phyloP scores from a whole-genome alignment of 2,888 invertebrate genomes.

The Rhyacophila evoluta region DNA sequence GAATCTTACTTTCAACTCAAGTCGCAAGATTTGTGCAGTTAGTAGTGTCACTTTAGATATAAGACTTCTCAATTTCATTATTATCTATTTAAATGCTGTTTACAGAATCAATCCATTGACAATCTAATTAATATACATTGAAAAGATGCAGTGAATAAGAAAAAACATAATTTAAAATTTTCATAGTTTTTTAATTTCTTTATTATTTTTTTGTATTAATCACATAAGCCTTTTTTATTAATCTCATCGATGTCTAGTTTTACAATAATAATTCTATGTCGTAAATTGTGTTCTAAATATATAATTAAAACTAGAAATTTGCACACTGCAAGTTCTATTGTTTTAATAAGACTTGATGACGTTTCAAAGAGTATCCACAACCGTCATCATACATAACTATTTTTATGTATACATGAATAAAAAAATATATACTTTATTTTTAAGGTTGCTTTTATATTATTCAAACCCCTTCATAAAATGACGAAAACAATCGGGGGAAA shows the following conservation, averaged over 20 bases:
- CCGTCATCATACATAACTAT: conserved; percentile 42
- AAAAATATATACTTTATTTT: conserved; percentile 49
- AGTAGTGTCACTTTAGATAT: neutral
- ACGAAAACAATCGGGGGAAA: too few relatives aligned
- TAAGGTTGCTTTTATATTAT: conserved; percentile 26
- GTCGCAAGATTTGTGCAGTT: neutral
- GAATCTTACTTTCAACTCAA: neutral
- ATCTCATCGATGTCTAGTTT: neutral
- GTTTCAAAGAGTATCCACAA: neutral
- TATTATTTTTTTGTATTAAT: conserved; percentile 13
- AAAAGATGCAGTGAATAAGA: neutral
- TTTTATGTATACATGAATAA: conserved; percentile 47
- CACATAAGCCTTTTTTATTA: conserved; percentile 3
- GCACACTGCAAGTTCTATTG: conserved; percentile 41
- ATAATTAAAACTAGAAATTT: conserved; percentile 36
- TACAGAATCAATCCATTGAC: neutral
- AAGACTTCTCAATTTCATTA: conserved; percentile 33
- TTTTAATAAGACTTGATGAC: conserved; percentile 31
- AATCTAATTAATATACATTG: neutral
- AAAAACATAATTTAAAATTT: conserved; percentile 24
- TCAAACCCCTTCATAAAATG: too few relatives aligned
- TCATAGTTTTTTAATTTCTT: neutral
- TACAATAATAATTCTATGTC: conserved; percentile 23
- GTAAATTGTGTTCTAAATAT: conserved; percentile 32
- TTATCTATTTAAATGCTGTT: neutral